Percentiles rank a stretch among this genome's conserved stretches.
phyloP scores from a whole-genome alignment of 1,140 invertebrate species.

The Musca vetustissima region DNA sequence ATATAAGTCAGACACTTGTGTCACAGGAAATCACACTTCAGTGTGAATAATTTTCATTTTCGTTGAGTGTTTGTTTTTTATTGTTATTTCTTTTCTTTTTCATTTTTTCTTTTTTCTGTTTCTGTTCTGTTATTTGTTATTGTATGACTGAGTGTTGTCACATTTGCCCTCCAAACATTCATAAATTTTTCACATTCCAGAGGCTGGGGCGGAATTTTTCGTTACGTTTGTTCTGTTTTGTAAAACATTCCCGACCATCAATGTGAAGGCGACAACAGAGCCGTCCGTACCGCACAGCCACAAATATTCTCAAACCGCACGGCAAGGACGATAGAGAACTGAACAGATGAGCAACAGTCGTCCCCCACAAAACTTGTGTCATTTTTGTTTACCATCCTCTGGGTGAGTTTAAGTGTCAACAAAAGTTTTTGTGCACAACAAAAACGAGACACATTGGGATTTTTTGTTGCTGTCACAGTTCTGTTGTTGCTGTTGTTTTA shows the following conservation, averaged over 20 bases:
- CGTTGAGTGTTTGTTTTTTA: too few species aligned
- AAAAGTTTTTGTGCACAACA: neutral
- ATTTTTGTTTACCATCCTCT: slow-evolving; percentile 14
- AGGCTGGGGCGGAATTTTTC: neutral
- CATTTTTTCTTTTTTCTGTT: too few species aligned
- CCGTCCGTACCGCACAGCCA: neutral
- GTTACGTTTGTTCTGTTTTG: neutral
- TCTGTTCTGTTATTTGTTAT: too few species aligned
- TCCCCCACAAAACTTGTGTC: slow-evolving; percentile 1
- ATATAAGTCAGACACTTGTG: slow-evolving; percentile 21
- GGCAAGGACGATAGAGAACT: too few species aligned
- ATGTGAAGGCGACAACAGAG: neutral
- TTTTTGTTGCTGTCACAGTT: too few species aligned
- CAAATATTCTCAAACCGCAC: neutral
- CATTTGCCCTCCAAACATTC: too few species aligned
- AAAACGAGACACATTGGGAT: too few species aligned
- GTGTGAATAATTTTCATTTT: slow-evolving; percentile 17
- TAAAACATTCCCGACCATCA: neutral
- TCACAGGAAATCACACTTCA: slow-evolving; percentile 25
- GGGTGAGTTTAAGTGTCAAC: slow-evolving; percentile 13
- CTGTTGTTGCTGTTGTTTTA: neutral
- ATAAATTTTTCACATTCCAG: too few species aligned
- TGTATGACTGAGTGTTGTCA: too few species aligned
- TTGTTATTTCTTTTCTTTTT: too few species aligned
- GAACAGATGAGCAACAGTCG: neutral